These are phyloP conservation scores for human DNA, from an alignment of 2,113 vertebrate species.

Conservation along the genomic window GRCh38 chr3:143837501-143838000, in stretches of 20 bases:
- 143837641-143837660: too few species aligned
- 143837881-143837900: neutral
- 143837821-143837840: neutral
- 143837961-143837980: neutral
- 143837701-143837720: neutral
- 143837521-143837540: neutral
- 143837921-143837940: neutral
- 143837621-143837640: neutral
- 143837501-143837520: neutral
- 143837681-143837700: neutral
- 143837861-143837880: neutral
- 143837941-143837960: neutral
- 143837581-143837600: neutral
- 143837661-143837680: neutral
- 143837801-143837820: neutral
- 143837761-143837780: neutral
- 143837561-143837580: neutral
- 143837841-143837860: neutral
- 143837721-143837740: neutral
- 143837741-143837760: neutral
- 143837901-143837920: neutral
- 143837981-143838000: neutral
- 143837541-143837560: neutral
- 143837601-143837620: neutral
- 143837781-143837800: neutral